phyloP scores from a whole-genome alignment of 2,797 vertebrate species.

The Avahi laniger region DNA sequence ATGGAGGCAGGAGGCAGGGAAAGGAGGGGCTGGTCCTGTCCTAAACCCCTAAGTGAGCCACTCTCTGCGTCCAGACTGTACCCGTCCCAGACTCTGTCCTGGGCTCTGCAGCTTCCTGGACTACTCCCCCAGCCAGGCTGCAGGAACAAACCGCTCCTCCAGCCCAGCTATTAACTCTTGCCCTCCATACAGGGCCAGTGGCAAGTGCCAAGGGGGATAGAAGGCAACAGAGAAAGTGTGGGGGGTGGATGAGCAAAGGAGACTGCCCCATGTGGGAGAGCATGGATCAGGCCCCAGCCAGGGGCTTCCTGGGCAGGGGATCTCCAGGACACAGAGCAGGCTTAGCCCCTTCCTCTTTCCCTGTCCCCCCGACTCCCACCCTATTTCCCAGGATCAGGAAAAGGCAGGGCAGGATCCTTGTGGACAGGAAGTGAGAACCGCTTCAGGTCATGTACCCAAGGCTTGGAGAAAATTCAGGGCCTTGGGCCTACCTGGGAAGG shows the following conservation, averaged over 20 bases:
- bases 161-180: background rate
- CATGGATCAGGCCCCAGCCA: too few species aligned
- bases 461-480: background rate
- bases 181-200: background rate
- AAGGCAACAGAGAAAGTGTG: background rate
- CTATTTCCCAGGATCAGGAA: background rate
- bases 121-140: background rate
- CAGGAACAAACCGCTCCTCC: background rate
- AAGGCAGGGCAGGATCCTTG: background rate
- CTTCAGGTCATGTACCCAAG: background rate
- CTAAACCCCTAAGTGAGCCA: background rate
- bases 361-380: fast-evolving
- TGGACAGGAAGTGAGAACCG: background rate
- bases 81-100: background rate
- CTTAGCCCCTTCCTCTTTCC: background rate
- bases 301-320: background rate
- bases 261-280: fast-evolving
- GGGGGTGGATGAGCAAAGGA: background rate
- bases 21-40: background rate
- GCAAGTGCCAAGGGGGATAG: background rate
- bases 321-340: background rate
- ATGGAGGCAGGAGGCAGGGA: background rate
- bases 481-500: background rate
- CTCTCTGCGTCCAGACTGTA: background rate
- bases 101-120: background rate